Evolutionary conservation across 2,797 vertebrate species (phyloP).

Genomic region (Acanthurus lineatus): DNA sequence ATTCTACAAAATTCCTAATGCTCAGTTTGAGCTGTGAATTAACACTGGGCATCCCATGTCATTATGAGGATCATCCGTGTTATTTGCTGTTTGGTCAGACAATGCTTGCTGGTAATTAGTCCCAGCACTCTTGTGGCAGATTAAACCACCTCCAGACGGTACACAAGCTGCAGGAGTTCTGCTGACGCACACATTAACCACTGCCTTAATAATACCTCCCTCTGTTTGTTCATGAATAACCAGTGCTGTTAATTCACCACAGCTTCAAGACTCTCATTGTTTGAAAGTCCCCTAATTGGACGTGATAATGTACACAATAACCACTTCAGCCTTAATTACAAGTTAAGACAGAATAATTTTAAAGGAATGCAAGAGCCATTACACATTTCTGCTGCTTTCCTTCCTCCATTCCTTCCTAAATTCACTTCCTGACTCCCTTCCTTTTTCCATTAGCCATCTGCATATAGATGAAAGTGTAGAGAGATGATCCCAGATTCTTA

Average conservation of each 20-base stretch:
- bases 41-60: slow-evolving; percentile 17
- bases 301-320: slow-evolving; percentile 30
- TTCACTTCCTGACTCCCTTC: slow-evolving; percentile 69
- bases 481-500: slow-evolving; percentile 46
- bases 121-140: slow-evolving; percentile 63
- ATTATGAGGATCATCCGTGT: slow-evolving; percentile 56
- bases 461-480: slow-evolving; percentile 37
- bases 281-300: slow-evolving; percentile 51
- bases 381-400: slow-evolving; percentile 46
- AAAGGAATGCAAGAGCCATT: slow-evolving; percentile 54
- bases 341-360: slow-evolving; percentile 15
- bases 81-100: slow-evolving; percentile 62
- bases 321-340: slow-evolving; percentile 30
- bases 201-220: slow-evolving; percentile 52
- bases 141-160: slow-evolving; percentile 70
- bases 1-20: background rate
- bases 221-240: slow-evolving; percentile 52
- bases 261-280: slow-evolving; percentile 20
- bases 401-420: slow-evolving; percentile 67
- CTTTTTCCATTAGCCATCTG: slow-evolving; percentile 39
- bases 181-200: slow-evolving; percentile 67
- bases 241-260: slow-evolving; percentile 35
- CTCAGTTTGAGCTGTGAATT: background rate
- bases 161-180: slow-evolving; percentile 65
- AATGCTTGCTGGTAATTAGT: slow-evolving; percentile 72